A percentile compares a stretch with the other conserved stretches of the same genome.
These are phyloP conservation scores for Dufourea novaeangliae DNA, from an alignment of 1,140 invertebrate species.

Conservation along the genomic window DNA sequence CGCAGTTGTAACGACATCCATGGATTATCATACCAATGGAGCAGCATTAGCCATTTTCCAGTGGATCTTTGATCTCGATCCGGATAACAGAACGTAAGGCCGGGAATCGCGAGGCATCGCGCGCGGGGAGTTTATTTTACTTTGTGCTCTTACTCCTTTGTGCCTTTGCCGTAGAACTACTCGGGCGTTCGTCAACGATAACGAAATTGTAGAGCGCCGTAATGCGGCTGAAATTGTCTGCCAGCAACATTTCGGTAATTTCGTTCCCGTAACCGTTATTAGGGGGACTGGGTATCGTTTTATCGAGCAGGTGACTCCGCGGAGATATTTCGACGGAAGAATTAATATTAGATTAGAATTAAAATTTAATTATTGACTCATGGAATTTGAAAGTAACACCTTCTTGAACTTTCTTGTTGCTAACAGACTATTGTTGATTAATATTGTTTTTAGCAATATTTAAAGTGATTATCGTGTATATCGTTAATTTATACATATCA, in stretches of 20 bases:
- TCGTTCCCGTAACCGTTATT: constrained; percentile 29
- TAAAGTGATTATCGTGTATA: too few relatives aligned
- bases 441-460: background rate
- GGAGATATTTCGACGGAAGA: background rate
- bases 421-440: too few relatives aligned
- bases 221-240: constrained; percentile 44
- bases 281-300: background rate
- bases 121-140: constrained; percentile 42
- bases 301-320: constrained; percentile 3
- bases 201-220: constrained; percentile 40
- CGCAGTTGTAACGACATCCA: background rate
- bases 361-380: background rate
- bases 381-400: background rate
- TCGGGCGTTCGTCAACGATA: constrained; percentile 30
- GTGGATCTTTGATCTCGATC: constrained; percentile 48
- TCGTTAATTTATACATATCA: too few relatives aligned
- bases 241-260: constrained; percentile 35
- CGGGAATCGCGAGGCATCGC: constrained; percentile 20
- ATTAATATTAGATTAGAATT: too few relatives aligned
- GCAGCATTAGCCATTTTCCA: constrained; percentile 2
- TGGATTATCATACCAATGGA: constrained; percentile 18
- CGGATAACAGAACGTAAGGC: constrained; percentile 5
- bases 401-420: background rate
- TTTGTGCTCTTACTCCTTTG: constrained; percentile 36
- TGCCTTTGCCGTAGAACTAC: constrained; percentile 32